Evolutionary conservation across 2,113 vertebrate genomes (phyloP).

Genomic region (Colistium nudipinnis): DNA sequence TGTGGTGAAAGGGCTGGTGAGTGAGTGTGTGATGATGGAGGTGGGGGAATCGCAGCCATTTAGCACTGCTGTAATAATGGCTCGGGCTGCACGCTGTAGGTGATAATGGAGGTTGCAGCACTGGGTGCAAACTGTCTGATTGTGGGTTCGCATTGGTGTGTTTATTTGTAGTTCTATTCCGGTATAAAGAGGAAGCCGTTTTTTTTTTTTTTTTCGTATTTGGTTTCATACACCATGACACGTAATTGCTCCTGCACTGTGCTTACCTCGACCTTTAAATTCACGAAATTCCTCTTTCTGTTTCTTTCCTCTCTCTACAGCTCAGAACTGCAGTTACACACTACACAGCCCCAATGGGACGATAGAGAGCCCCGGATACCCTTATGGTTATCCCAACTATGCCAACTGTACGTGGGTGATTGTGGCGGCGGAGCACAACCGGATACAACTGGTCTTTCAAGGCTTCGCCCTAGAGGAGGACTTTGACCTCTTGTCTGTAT

Average conservation of each 20-base stretch:
- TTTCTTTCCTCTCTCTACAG: slow-evolving; percentile 76
- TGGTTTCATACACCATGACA: neutral
- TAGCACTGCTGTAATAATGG: slow-evolving; percentile 56
- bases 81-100: slow-evolving; percentile 41
- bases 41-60: slow-evolving; percentile 46
- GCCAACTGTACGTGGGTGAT: slow-evolving; percentile 99
- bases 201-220: neutral
- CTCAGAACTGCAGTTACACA: slow-evolving; percentile 95
- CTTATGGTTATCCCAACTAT: slow-evolving; percentile 98
- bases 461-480: slow-evolving; percentile 98
- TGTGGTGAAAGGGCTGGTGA: slow-evolving; percentile 47
- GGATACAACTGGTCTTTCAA: slow-evolving; percentile 98
- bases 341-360: slow-evolving; percentile 95
- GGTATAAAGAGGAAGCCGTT: slow-evolving; percentile 2
- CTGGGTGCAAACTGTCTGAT: slow-evolving; percentile 41
- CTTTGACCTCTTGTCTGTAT: slow-evolving; percentile 95
- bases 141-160: slow-evolving; percentile 33
- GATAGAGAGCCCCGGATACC: slow-evolving; percentile 96
- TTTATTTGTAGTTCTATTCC: slow-evolving; percentile 17
- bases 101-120: slow-evolving; percentile 58
- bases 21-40: slow-evolving; percentile 53
- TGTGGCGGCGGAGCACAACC: slow-evolving; percentile 90
- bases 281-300: neutral
- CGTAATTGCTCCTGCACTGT: no score
- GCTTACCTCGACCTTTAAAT: neutral